A percentile compares a stretch with the other conserved stretches of the same genome.
phyloP scores from a whole-genome alignment of 2,113 vertebrate genomes.

The Calyptomena viridis region DNA sequence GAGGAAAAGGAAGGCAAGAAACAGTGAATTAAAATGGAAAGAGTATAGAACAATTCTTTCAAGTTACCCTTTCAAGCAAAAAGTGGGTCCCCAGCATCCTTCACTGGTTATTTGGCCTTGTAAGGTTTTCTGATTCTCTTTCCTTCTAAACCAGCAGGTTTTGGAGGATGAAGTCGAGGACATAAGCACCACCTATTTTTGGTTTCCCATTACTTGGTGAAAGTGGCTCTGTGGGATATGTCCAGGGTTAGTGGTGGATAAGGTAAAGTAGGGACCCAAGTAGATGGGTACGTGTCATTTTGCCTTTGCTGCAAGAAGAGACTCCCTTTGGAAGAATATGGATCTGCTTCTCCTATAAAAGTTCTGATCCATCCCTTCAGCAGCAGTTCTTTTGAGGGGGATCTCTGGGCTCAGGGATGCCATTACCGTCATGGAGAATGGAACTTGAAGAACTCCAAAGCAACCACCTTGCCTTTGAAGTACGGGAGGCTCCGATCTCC shows the following conservation, averaged over 20 bases:
- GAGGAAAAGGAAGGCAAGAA: not conserved
- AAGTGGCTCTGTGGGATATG: not conserved
- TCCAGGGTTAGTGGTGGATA: not conserved
- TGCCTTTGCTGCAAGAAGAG: not conserved
- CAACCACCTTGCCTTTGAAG: accelerated
- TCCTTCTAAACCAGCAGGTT: not conserved
- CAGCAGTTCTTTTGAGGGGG: not conserved
- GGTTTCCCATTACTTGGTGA: not conserved
- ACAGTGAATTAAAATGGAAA: not conserved
- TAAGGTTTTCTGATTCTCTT: not conserved
- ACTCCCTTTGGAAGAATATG: not conserved
- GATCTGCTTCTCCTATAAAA: not conserved
- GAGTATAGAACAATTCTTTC: not conserved
- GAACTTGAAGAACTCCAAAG: accelerated
- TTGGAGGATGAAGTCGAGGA: not conserved
- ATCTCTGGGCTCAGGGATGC: not conserved
- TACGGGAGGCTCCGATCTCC: not conserved
- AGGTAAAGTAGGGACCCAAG: too few relatives aligned
- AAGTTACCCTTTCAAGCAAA: not conserved
- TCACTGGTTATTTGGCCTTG: accelerated
- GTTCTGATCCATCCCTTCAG: not conserved
- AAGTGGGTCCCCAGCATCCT: not conserved
- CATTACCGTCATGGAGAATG: accelerated
- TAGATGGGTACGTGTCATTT: not conserved
- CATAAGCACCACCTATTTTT: accelerated